Evolutionary conservation across 2,888 invertebrate genomes (phyloP).

Genomic region (Epistrophe grossulariae): DNA sequence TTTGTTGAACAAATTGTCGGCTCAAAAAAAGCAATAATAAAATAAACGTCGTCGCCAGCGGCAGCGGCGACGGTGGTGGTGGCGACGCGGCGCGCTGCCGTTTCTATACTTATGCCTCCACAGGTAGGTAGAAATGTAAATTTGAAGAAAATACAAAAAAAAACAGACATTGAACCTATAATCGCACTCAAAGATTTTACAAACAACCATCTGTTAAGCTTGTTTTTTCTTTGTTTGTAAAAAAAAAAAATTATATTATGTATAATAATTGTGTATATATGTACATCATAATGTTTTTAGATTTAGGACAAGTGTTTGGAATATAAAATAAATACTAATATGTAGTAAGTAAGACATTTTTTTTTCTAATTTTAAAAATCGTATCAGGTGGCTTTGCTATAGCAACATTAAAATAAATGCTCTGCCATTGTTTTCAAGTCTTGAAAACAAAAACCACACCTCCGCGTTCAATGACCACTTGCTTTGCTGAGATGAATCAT

Average conservation of each 20-base stretch:
- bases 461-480: slow-evolving; percentile 74
- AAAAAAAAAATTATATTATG: not conserved
- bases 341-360: not conserved
- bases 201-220: slow-evolving; percentile 51
- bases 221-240: slow-evolving; percentile 56
- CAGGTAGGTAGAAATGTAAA: slow-evolving; percentile 52
- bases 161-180: slow-evolving; percentile 69
- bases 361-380: slow-evolving; percentile 34
- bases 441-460: slow-evolving; percentile 55
- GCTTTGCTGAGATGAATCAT: slow-evolving; percentile 61
- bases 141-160: slow-evolving; percentile 52
- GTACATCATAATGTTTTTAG: slow-evolving; percentile 5
- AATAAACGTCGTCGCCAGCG: slow-evolving; percentile 28
- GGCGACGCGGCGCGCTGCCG: slow-evolving; percentile 5
- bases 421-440: slow-evolving; percentile 12
- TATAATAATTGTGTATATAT: too few relatives aligned
- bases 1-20: slow-evolving; percentile 62
- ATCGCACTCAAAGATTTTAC: slow-evolving; percentile 46
- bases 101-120: not conserved
- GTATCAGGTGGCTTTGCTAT: slow-evolving; percentile 55
- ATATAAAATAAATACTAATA: slow-evolving; percentile 22
- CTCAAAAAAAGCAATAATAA: slow-evolving; percentile 19
- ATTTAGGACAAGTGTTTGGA: slow-evolving; percentile 60
- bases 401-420: slow-evolving; percentile 14
- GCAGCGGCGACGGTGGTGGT: not conserved